Conservation (phyloP, 2,113 vertebrate species). For the Neodon shergylaensis region DNA sequence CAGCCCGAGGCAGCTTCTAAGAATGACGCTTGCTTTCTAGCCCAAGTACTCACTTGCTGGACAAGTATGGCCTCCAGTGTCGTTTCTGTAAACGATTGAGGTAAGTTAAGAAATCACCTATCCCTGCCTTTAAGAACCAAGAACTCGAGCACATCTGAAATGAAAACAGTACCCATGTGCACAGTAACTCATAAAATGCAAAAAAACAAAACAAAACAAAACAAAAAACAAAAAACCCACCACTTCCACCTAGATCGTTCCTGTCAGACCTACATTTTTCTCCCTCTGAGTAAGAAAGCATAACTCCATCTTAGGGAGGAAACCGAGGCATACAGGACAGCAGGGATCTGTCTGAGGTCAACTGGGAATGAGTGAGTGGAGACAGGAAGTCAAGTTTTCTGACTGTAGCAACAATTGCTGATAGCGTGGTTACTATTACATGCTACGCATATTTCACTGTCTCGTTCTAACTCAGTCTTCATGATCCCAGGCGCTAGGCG, state of each 20-base stretch:
- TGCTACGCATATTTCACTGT: not conserved
- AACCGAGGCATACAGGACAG: not conserved
- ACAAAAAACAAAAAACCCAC: no score
- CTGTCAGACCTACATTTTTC: not conserved
- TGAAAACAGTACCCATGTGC: slow-evolving; percentile 15
- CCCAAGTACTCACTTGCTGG: not conserved
- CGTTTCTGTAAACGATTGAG: slow-evolving; percentile 1
- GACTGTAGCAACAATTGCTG: not conserved
- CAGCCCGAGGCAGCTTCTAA: not conserved
- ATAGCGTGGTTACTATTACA: not conserved
- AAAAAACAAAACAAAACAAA: no score
- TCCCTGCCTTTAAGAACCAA: slow-evolving; percentile 11
- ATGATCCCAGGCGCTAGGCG: not conserved
- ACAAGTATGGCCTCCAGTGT: not conserved
- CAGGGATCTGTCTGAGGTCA: not conserved
- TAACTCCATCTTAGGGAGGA: not conserved
- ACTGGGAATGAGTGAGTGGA: not conserved
- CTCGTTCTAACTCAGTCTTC: not conserved
- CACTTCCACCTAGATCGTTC: not conserved
- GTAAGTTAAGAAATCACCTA: slow-evolving; percentile 2
- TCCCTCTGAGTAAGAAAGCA: not conserved
- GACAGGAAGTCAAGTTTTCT: not conserved
- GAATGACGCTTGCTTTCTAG: not conserved
- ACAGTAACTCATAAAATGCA: slow-evolving; percentile 45
- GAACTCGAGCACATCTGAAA: slow-evolving; percentile 4